Conservation (phyloP, 2,113 vertebrate species). For the Capreolus pygargus region DNA sequence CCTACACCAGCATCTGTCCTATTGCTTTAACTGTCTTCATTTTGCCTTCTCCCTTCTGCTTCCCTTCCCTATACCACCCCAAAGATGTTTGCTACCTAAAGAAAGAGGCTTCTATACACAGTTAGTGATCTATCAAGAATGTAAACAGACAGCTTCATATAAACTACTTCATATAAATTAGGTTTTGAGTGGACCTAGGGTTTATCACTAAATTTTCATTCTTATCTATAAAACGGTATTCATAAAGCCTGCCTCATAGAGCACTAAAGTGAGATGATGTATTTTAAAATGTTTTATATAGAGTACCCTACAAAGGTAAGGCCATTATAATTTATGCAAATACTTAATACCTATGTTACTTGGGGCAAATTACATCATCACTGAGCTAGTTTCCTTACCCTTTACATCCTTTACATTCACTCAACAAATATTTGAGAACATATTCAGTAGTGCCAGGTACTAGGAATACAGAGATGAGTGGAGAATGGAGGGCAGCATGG, state of each 20-base stretch:
- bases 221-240: not conserved
- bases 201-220: slow-evolving; percentile 23
- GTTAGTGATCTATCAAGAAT: not conserved
- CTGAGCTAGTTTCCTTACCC: slow-evolving; percentile 17
- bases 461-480: not conserved
- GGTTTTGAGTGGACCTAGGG: not conserved
- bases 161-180: slow-evolving; percentile 8
- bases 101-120: not conserved
- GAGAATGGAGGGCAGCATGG: not conserved
- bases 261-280: not conserved
- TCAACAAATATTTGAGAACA: not conserved
- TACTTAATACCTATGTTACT: slow-evolving; percentile 15
- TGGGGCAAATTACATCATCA: slow-evolving; percentile 31
- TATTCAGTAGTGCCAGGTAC: slow-evolving; percentile 14
- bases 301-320: not conserved
- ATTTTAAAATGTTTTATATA: slow-evolving; percentile 41
- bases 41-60: not conserved
- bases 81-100: not conserved
- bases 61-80: not conserved
- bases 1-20: not conserved
- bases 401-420: slow-evolving; percentile 28
- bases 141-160: not conserved
- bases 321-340: slow-evolving; percentile 42
- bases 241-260: not conserved
- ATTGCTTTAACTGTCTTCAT: not conserved